These are phyloP conservation scores for Phrynocephalus guinanensis DNA, from an alignment of 2,797 vertebrate genomes.

Conservation along the genomic window DNA sequence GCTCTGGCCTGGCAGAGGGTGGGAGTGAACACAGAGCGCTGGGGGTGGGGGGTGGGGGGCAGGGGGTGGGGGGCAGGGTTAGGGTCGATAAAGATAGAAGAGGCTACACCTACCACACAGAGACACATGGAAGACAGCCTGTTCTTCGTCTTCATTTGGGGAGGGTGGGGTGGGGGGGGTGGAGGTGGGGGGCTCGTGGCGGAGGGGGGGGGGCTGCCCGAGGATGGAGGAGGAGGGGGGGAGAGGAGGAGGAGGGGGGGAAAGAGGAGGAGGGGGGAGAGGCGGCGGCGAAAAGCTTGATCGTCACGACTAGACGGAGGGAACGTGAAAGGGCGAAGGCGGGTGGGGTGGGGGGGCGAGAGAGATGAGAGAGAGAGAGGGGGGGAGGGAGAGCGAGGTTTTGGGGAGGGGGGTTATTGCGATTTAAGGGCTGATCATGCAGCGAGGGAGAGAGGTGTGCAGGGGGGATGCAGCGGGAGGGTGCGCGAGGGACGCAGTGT, in stretches of 20 bases:
- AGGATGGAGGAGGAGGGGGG: slow-evolving; percentile 37
- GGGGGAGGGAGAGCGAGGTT: too few species aligned
- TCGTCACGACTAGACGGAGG: slow-evolving; percentile 12
- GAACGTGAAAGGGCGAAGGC: slow-evolving; percentile 15
- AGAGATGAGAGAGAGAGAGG: not conserved
- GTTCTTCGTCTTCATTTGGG: slow-evolving; percentile 90
- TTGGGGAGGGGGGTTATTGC: too few species aligned
- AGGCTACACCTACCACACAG: slow-evolving; percentile 91
- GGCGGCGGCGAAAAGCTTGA: not conserved
- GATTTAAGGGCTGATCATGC: too few species aligned
- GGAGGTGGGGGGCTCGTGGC: slow-evolving; percentile 37
- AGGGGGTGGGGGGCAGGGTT: not conserved
- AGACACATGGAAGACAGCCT: slow-evolving; percentile 93
- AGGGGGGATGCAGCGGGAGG: too few species aligned
- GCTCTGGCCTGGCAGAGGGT: not conserved
- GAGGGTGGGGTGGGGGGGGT: slow-evolving; percentile 55
- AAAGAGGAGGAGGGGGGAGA: too few species aligned
- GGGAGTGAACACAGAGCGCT: too few species aligned
- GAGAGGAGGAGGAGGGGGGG: not conserved
- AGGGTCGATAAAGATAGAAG: slow-evolving; percentile 65
- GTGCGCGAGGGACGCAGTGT: not conserved
- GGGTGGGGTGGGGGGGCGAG: not conserved
- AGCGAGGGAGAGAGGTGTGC: not conserved
- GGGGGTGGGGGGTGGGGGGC: too few species aligned
- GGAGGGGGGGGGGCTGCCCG: slow-evolving; percentile 6